Evolutionary conservation across 2,113 vertebrate species (phyloP), one percentile per base, ranked within the genome.

Genomic region (Otolemur garnettii): DNA sequence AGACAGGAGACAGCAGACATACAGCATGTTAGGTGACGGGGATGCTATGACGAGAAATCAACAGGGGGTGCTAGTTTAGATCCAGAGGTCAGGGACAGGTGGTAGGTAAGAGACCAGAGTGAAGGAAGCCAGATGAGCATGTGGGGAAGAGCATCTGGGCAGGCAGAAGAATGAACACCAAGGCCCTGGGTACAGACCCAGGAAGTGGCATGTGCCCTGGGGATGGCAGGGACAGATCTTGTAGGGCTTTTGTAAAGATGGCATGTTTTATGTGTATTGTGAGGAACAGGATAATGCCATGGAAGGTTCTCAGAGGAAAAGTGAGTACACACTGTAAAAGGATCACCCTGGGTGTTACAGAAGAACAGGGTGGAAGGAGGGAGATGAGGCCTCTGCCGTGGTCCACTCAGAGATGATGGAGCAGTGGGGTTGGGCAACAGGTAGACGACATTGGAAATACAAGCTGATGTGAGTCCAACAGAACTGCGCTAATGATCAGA

Each of bases 241-340:
- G 5, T 21, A 78, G 26, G 26, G 42, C 5, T 69, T 84, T 81
- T 84, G 26, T 68, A 79, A 83, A 14, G 33, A 68, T 42, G 33
- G 9, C 35, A 85, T 13, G 57, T 45, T 79, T 55, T 75, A 50
- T 50, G 45, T 50, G 45, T 50, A 90, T 66, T 86, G 24, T 87
- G 75, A 90, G 35, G 38, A 88, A 33, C 22, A 64, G 30, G 26
- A 68, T 60, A 66, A 26, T 21, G 35, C 6, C 6, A 24, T 62
- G n/a, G 18, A 88, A 94, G 60, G 7, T 30, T 92, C 57, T 45
- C 57, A 59, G 71, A 72, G 91, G 78, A 91, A 95, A 93, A 82
- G 5, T 53, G 72, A 86, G 30, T 59, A 77, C 35, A 28, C 18
- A 77, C 57, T 91, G 79, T 94, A 38, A 53, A 81, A 93, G 42